Evolutionary conservation across 2,113 vertebrate species (phyloP), one percentile per base, ranked within the genome.

Genomic region (Cephalopholis sonnerati): DNA sequence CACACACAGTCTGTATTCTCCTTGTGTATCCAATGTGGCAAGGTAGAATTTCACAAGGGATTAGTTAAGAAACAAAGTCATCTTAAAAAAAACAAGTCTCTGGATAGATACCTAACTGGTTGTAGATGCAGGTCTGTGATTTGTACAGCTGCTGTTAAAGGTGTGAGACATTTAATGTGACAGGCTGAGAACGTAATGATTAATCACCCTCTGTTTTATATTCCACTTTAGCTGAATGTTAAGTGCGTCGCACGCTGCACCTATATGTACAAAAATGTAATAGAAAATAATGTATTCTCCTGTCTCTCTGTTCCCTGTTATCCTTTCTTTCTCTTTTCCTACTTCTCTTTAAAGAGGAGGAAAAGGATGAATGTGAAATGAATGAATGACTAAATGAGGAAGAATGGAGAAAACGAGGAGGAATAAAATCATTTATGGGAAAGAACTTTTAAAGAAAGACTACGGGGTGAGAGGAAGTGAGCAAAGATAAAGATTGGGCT

Each of bases 111-210:
- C 13, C 20, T 7, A 54, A 25, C 12, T 18, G 54, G n/a, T 18
- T 27, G 18, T 24, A 32, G 24, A 41, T 24, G 11, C 3, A 24
- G 18, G 18, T 24, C n/a, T 73, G 48, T 53, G 32, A 12, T 61
- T 65, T n/a, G 27, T 66, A 9, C 18, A 24, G 4, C 75, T 44
- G 50, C 58, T 62, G 16, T 67, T 39, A 55, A 81, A 55, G 32
- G 66, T 57, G 64, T 44, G 15, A 69, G 74, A 64, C 24, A 59
- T 41, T 13, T 67, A 48, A 81, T 50, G 24, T 82, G 50, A 74
- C 63, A 74, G 57, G 32, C 73, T 29, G 44, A 55, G 59, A 77
- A 57, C 36, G 25, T 50, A 48, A 72, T 77, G 64, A 83, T 83
- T 20, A 59, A 76, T 67, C 32, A 54, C 18, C 24, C 3, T 32